These are phyloP conservation scores for Nipponacmea schrenckii DNA, from an alignment of 2,888 invertebrate species.

Conservation along the genomic window DNA sequence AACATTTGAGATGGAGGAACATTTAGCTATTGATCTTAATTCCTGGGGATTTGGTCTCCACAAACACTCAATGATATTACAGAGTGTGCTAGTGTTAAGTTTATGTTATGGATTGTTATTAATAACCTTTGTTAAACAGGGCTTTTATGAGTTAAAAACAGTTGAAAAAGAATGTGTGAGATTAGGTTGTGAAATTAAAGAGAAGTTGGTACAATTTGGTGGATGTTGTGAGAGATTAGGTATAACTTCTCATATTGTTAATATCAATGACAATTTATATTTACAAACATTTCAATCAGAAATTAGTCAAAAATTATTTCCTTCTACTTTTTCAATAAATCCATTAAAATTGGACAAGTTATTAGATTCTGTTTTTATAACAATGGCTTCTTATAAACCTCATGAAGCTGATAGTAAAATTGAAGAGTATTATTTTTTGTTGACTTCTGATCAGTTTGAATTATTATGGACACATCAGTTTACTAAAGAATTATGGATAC, in stretches of 20 bases:
- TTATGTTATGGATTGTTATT: slow-evolving; percentile 43
- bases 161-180: slow-evolving; percentile 31
- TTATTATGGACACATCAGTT: slow-evolving; percentile 52
- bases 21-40: slow-evolving; percentile 41
- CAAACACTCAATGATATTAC: slow-evolving; percentile 34
- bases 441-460: slow-evolving; percentile 57
- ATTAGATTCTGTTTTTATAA: slow-evolving; percentile 42
- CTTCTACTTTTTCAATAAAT: slow-evolving; percentile 40
- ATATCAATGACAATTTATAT: slow-evolving; percentile 20
- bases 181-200: slow-evolving; percentile 39
- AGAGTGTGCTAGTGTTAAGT: slow-evolving; percentile 35
- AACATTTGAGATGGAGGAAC: slow-evolving; percentile 28
- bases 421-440: slow-evolving; percentile 42
- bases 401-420: slow-evolving; percentile 14
- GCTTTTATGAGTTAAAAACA: slow-evolving; percentile 13
- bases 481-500: slow-evolving; percentile 54
- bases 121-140: slow-evolving; percentile 34
- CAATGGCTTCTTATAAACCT: slow-evolving; percentile 48
- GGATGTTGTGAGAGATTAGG: slow-evolving; percentile 48
- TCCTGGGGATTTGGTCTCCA: slow-evolving; percentile 45
- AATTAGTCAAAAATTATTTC: slow-evolving; percentile 36
- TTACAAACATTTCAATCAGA: slow-evolving; percentile 27
- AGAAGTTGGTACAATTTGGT: slow-evolving; percentile 43
- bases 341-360: slow-evolving; percentile 40
- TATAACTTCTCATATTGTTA: slow-evolving; percentile 39